Conservation (phyloP, 2,113 vertebrate genomes). For the Hypanus sabinus region DNA sequence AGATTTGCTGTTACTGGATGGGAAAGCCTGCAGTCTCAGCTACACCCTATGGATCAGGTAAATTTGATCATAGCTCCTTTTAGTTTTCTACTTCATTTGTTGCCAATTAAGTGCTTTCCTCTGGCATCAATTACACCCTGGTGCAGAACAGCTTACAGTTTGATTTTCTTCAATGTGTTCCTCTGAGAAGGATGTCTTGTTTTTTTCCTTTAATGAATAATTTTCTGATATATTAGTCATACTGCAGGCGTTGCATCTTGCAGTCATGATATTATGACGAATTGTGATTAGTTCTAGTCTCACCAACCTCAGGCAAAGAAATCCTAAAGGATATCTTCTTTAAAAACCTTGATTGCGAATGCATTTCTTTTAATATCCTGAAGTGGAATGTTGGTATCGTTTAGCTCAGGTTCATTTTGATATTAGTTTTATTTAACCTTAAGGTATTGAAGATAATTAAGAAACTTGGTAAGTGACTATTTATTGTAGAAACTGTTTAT, state of each 20-base stretch:
- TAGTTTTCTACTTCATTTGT: constrained; percentile 5
- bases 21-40: background rate
- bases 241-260: background rate
- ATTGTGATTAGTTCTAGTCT: background rate
- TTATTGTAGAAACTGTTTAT: background rate
- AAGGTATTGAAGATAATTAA: background rate
- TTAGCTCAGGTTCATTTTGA: background rate
- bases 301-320: background rate
- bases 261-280: background rate
- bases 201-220: background rate
- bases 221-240: background rate
- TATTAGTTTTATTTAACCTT: no score
- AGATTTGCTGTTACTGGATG: background rate
- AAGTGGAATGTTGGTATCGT: background rate
- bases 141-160: background rate
- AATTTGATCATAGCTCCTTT: background rate
- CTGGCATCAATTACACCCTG: background rate
- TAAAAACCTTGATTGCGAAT: background rate
- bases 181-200: background rate
- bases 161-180: background rate
- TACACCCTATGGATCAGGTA: background rate
- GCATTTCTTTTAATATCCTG: background rate
- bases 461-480: constrained; percentile 12
- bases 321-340: constrained; percentile 15
- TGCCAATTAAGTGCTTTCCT: constrained; percentile 22